A percentile compares a stretch with the other conserved stretches of the same genome.
Conservation (phyloP, 1,140 invertebrate species). For the Neuroterus valhalla region DNA sequence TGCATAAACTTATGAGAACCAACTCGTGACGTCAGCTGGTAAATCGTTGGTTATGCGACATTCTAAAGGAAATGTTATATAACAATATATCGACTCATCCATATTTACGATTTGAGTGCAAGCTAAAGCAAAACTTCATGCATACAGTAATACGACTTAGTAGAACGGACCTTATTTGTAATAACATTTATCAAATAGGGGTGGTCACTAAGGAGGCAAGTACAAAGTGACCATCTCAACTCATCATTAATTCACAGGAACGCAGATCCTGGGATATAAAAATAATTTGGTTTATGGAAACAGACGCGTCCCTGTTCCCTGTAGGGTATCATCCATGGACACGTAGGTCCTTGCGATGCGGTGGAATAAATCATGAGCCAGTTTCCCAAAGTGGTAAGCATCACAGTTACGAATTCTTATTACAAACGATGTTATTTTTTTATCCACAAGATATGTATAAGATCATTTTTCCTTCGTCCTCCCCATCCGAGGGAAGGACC, state of each 20-base stretch:
- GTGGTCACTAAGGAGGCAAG: slow-evolving; percentile 9
- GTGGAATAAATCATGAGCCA: slow-evolving; percentile 58
- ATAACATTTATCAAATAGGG: slow-evolving; percentile 26
- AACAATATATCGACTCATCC: too few species aligned
- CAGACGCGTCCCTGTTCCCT: slow-evolving; percentile 60
- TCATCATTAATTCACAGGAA: slow-evolving; percentile 69
- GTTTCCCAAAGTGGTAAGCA: slow-evolving; percentile 46
- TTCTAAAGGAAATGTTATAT: too few species aligned
- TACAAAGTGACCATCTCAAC: slow-evolving; percentile 32
- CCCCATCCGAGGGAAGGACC: slow-evolving; percentile 22
- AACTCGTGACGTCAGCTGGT: slow-evolving; percentile 54
- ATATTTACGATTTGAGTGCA: too few species aligned
- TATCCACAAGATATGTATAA: not conserved
- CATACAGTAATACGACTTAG: not conserved
- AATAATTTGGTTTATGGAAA: slow-evolving; percentile 72
- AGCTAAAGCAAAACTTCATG: not conserved
- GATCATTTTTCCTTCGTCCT: slow-evolving; percentile 19
- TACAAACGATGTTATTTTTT: slow-evolving; percentile 31
- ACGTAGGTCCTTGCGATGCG: slow-evolving; percentile 38
- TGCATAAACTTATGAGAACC: slow-evolving; percentile 67
- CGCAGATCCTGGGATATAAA: slow-evolving; percentile 68
- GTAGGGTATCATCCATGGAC: slow-evolving; percentile 21
- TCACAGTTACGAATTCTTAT: slow-evolving; percentile 36
- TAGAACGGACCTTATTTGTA: not conserved
- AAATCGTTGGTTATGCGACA: slow-evolving; percentile 11